Evolutionary conservation across 2,888 invertebrate species (phyloP).

Genomic region (Lasioglossum leucozonium): DNA sequence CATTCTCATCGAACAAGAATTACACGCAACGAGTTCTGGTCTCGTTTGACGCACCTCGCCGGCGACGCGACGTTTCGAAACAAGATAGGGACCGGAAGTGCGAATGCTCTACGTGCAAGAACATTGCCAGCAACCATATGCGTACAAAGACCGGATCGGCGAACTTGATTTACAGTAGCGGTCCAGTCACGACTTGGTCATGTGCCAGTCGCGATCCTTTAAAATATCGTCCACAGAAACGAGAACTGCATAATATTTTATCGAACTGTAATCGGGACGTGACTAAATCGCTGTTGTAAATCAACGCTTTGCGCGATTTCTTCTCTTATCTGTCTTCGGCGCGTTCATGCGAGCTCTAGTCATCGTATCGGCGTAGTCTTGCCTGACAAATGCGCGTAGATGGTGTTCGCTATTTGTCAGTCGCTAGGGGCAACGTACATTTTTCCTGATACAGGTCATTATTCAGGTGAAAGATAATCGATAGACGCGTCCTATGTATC

Average conservation of each 20-base stretch:
- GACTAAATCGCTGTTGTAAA: slow-evolving; percentile 31
- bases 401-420: background rate
- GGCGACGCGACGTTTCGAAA: too few species aligned
- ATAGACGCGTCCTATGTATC: background rate
- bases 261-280: slow-evolving; percentile 20
- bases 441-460: background rate
- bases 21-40: background rate
- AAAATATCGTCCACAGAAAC: slow-evolving; percentile 31
- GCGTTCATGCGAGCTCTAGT: background rate
- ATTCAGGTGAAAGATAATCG: background rate
- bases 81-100: background rate
- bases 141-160: background rate
- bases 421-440: background rate
- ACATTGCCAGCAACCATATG: background rate
- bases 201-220: slow-evolving; percentile 24
- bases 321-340: background rate
- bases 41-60: background rate
- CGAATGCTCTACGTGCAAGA: background rate
- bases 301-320: slow-evolving; percentile 11
- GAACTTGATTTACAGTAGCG: slow-evolving; percentile 31
- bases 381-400: background rate
- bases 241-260: slow-evolving; percentile 29
- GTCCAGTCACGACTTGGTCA: background rate
- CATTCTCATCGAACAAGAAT: background rate
- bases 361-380: background rate